A percentile compares a stretch with the other conserved stretches of the same genome.
phyloP scores from a whole-genome alignment of 2,888 invertebrate species.

The Tiliacea aurago region DNA sequence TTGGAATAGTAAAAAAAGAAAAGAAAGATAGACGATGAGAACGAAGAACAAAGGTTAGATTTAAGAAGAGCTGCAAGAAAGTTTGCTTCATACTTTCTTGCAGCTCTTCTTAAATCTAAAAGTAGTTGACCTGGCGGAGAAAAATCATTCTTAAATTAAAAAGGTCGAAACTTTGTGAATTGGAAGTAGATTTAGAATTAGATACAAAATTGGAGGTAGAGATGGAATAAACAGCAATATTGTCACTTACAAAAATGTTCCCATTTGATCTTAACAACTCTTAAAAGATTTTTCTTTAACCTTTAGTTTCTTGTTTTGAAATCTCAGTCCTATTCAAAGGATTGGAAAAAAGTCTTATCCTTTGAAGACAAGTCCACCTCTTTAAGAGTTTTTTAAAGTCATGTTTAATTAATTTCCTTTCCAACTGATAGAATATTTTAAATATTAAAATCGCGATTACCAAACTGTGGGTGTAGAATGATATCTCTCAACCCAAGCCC shows the following conservation, averaged over 20 bases:
- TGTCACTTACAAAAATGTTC: background rate
- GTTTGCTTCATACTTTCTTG: too few relatives aligned
- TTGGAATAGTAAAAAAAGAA: background rate
- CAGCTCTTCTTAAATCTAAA: too few relatives aligned
- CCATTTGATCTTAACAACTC: background rate
- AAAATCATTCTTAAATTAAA: background rate
- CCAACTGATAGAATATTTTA: background rate
- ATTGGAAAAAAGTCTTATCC: background rate
- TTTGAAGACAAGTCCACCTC: background rate
- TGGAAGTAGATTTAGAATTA: too few relatives aligned
- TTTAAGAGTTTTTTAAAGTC: background rate
- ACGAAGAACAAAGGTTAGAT: background rate
- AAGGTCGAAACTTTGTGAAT: background rate
- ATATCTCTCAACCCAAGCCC: background rate
- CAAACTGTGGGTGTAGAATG: background rate
- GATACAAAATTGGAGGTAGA: too few relatives aligned
- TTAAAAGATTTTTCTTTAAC: background rate
- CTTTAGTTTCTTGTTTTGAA: background rate
- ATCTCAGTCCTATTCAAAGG: background rate
- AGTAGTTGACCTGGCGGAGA: background rate
- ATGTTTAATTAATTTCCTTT: background rate
- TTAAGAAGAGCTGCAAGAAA: background rate
- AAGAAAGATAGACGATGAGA: background rate
- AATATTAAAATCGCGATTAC: background rate
- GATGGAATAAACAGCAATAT: background rate